phyloP scores from a whole-genome alignment of 2,888 invertebrate species.

The Drosophila vallismaia region DNA sequence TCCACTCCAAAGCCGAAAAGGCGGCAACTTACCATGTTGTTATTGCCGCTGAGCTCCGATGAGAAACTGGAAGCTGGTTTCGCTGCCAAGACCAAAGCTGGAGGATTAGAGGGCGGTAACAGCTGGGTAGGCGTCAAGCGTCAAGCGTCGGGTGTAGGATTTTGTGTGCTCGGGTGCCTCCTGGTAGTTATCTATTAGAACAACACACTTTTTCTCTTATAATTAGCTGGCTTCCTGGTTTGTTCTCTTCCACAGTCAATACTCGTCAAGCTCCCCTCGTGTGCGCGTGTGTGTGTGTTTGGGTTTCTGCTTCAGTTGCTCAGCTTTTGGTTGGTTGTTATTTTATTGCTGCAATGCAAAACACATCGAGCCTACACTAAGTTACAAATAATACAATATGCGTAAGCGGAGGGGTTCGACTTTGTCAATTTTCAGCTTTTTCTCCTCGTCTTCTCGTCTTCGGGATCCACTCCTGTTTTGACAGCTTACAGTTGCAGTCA shows the following conservation, averaged over 20 bases:
- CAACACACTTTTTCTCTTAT: constrained; percentile 20
- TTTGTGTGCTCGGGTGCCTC: constrained; percentile 14
- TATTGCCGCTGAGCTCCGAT: constrained; percentile 1
- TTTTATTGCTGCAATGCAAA: constrained; percentile 8
- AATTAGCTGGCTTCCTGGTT: constrained; percentile 30
- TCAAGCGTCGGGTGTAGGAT: background rate
- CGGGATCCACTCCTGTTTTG: background rate
- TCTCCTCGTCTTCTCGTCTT: background rate
- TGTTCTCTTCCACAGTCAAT: constrained; percentile 52
- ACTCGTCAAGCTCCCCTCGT: constrained; percentile 13
- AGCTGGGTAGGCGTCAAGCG: constrained; percentile 27
- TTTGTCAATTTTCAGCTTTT: background rate
- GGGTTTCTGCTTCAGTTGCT: constrained; percentile 32
- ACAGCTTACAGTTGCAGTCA: constrained; percentile 19
- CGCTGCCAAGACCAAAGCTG: constrained; percentile 20
- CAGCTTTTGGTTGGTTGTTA: constrained; percentile 6
- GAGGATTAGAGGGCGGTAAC: constrained; percentile 18
- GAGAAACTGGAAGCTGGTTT: constrained; percentile 15
- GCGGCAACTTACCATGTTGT: constrained; percentile 68
- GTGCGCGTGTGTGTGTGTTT: constrained; percentile 14
- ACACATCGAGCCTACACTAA: constrained; percentile 16
- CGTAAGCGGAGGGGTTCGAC: constrained; percentile 1
- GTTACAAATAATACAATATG: constrained; percentile 14
- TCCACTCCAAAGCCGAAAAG: constrained; percentile 51
- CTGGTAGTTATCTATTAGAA: constrained; percentile 31